phyloP scores from a whole-genome alignment of 2,797 vertebrate genomes.

The Hylomyscus alleni region DNA sequence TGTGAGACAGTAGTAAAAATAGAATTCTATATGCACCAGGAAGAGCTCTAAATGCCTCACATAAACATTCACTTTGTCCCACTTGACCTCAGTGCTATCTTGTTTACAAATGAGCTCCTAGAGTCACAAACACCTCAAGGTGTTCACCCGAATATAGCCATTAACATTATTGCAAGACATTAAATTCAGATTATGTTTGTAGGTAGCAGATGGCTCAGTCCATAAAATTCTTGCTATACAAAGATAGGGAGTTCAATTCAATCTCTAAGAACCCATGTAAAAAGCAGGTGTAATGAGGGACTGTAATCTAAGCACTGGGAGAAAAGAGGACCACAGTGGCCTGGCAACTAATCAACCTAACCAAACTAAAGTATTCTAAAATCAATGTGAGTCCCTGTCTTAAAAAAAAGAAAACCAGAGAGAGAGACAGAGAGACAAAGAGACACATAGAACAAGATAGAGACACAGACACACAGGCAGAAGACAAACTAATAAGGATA shows the following conservation, averaged over 20 bases:
- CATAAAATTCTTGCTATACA: not conserved
- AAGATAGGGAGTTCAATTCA: not conserved
- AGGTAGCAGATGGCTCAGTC: too few relatives aligned
- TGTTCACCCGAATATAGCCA: not conserved
- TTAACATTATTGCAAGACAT: not conserved
- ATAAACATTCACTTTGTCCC: accelerated
- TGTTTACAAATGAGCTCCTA: not conserved
- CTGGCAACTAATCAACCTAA: not conserved
- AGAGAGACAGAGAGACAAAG: not conserved
- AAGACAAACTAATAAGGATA: not conserved
- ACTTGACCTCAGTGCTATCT: not conserved
- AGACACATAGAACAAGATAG: accelerated
- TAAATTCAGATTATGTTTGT: not conserved
- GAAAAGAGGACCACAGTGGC: not conserved
- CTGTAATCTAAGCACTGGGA: not conserved
- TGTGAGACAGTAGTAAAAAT: not conserved
- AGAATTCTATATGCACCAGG: too few relatives aligned
- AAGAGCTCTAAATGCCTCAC: not conserved
- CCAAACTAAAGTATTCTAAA: not conserved
- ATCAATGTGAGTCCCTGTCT: not conserved
- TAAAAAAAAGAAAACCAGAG: not conserved
- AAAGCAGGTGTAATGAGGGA: not conserved
- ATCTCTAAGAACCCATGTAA: not conserved
- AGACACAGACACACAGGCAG: not conserved
- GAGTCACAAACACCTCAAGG: not conserved